These are phyloP conservation scores for Chelon auratus DNA, from an alignment of 2,797 vertebrate genomes.

Conservation along the genomic window DNA sequence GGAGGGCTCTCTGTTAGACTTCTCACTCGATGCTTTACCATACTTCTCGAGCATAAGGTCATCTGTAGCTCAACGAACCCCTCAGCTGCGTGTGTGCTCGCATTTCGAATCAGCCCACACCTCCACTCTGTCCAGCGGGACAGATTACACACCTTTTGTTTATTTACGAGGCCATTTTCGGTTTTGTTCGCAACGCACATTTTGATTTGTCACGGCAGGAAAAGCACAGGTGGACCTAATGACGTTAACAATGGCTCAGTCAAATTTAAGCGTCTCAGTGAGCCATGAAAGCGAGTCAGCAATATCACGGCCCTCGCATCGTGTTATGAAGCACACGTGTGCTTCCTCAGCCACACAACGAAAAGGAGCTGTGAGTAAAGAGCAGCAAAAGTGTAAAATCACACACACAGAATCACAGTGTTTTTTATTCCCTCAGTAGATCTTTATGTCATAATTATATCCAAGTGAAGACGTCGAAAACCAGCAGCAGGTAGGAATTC, in stretches of 20 bases:
- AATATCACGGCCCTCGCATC: constrained; percentile 3
- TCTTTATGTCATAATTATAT: constrained; percentile 23
- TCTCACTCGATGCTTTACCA: constrained; percentile 53
- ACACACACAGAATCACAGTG: neutral
- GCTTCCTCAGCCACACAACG: constrained; percentile 12
- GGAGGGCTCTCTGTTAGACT: constrained; percentile 37
- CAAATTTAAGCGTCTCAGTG: constrained; percentile 29
- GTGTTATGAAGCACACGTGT: constrained; percentile 43
- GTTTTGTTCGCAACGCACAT: constrained; percentile 15
- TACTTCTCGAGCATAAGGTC: constrained; percentile 30
- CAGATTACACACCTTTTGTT: constrained; percentile 25
- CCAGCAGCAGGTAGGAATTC: constrained; percentile 17
- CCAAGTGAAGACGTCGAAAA: constrained; percentile 19
- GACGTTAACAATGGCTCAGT: constrained; percentile 38
- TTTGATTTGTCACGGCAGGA: constrained; percentile 29
- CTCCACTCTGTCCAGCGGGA: constrained; percentile 7
- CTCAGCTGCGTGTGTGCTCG: constrained; percentile 19
- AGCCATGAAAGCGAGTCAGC: constrained; percentile 17
- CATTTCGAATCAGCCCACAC: constrained; percentile 19
- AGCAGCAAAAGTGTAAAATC: neutral
- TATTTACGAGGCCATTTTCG: constrained; percentile 32
- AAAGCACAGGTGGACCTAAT: constrained; percentile 39
- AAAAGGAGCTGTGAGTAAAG: neutral
- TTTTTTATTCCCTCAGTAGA: constrained; percentile 6
- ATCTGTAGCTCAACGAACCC: constrained; percentile 34